These are phyloP conservation scores for Tadarida brasiliensis DNA, from an alignment of 2,797 vertebrate genomes.

Conservation along the genomic window DNA sequence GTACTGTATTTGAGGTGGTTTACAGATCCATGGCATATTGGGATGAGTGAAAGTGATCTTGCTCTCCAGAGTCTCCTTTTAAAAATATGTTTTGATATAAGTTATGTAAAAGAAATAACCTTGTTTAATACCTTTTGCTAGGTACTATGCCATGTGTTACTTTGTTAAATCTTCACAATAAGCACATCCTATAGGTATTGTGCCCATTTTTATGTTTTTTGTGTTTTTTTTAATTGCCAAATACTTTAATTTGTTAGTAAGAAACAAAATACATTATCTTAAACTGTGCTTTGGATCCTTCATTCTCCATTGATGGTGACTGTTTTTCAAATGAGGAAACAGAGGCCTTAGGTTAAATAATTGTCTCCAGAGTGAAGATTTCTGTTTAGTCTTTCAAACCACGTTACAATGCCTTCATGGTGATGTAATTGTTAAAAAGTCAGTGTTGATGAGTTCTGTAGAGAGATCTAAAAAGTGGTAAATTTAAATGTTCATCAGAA, in stretches of 20 bases:
- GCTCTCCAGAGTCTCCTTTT: neutral
- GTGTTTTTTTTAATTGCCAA: neutral
- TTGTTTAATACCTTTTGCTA: neutral
- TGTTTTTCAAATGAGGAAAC: conserved; percentile 26
- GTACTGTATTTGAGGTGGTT: neutral
- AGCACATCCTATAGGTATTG: neutral
- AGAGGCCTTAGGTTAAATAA: conserved; percentile 20
- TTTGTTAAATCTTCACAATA: conserved; percentile 6
- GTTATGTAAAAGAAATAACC: neutral
- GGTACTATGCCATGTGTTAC: neutral
- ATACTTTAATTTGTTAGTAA: neutral
- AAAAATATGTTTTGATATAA: conserved; percentile 42
- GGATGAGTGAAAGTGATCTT: conserved; percentile 43
- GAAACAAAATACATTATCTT: neutral
- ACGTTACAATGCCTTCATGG: neutral
- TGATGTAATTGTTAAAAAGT: neutral
- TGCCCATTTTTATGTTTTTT: neutral
- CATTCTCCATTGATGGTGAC: neutral
- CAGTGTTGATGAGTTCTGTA: neutral
- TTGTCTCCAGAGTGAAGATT: conserved; percentile 16
- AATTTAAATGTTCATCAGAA: conserved; percentile 16
- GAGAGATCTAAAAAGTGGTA: neutral
- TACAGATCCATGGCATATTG: neutral
- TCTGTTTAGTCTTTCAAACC: neutral
- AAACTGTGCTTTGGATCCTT: neutral